phyloP scores from a whole-genome alignment of 2,888 invertebrate species.

The Caenorhabditis zanzibari region DNA sequence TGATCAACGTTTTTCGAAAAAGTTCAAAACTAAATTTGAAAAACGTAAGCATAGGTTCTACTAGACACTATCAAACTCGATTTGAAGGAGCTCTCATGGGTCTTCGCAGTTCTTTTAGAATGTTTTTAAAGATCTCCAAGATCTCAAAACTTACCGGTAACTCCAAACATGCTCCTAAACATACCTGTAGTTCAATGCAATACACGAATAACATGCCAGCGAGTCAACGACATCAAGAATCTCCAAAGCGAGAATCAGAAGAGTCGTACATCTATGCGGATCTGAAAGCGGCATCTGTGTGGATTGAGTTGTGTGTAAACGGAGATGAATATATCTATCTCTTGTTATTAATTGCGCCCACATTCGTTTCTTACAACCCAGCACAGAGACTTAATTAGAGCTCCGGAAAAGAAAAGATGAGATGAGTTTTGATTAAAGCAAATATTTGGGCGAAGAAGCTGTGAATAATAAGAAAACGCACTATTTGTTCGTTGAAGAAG shows the following conservation, averaged over 20 bases:
- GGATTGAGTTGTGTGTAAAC: background rate
- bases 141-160: too few species aligned
- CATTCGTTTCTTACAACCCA: slow-evolving; percentile 12
- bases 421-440: slow-evolving; percentile 36
- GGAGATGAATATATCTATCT: slow-evolving; percentile 5
- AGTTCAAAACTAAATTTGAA: too few species aligned
- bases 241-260: slow-evolving; percentile 43
- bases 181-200: slow-evolving; percentile 63
- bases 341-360: slow-evolving; percentile 58
- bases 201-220: slow-evolving; percentile 61
- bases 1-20: too few species aligned
- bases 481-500: slow-evolving; percentile 56
- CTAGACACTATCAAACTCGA: too few species aligned
- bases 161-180: too few species aligned
- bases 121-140: too few species aligned
- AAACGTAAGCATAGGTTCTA: too few species aligned
- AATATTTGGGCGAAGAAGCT: slow-evolving; percentile 40
- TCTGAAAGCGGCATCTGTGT: slow-evolving; percentile 45
- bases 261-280: slow-evolving; percentile 26
- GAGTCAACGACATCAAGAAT: slow-evolving; percentile 37
- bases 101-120: too few species aligned
- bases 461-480: slow-evolving; percentile 47
- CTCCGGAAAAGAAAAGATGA: slow-evolving; percentile 19
- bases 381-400: slow-evolving; percentile 36
- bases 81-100: too few species aligned